Evolutionary conservation across 2,888 invertebrate genomes (phyloP), one percentile per base, ranked within the genome.

Genomic region (Marasmarcha lunaedactyla): DNA sequence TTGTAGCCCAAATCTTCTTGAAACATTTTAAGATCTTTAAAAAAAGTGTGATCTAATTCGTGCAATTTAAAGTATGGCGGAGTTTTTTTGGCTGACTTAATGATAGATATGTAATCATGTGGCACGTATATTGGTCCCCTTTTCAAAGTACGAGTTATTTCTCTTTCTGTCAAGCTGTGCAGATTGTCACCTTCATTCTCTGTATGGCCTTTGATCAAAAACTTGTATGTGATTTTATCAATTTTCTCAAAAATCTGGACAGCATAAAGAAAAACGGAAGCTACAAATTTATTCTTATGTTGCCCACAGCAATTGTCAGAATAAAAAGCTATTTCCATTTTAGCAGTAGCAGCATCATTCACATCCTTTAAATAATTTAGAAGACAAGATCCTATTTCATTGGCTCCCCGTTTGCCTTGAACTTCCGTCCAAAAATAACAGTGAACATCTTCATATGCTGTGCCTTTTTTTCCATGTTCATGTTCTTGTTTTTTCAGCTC

Each of bases 121-220:
- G 59, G 55, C 14, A 37, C 44, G 38, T 58, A 57, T 38, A 56
- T 54, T 15, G 54, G 45, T 20, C 44, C 48, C 20, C 47, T 44
- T 42, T 42, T 56, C 36, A 58, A 39, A 36, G 55, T 50, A 40
- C 50, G 51, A 42, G 52, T 56, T 15, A 59, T 44, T 46, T 59
- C 51, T 39, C 48, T 55, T 42, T 63, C 58, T 37, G 55, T 62
- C 14, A 59, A 47, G 38, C 55, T 55, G 39, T 64, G 56, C 7
- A 57, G 51, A 45, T 50, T 58, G 41, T 61, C 60, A 13, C 51
- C 62, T 43, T 60, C 60, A 41, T 63, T 64, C 47, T 63, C 62
- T 10, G 55, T 54, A 39, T 63, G 65, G 36, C 58, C 57, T 38
- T 34, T 43, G n/a, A 63, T 57, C 12, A 59, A 37, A 46, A 53